Conservation (phyloP, 2,888 invertebrate genomes). For the Scelioninae gen. 2 region DNA sequence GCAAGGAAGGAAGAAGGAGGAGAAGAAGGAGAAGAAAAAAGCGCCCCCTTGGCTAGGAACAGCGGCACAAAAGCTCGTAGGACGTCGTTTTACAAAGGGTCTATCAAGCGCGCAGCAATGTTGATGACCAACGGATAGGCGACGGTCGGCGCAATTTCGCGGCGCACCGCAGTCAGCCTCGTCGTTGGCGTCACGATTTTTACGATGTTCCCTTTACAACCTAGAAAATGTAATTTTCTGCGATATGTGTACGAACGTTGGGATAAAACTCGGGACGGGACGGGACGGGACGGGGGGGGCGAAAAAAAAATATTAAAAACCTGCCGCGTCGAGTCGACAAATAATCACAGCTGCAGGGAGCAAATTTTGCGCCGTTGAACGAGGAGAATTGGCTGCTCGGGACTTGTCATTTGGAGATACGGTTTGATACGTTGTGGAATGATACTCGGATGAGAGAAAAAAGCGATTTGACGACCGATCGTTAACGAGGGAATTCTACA, state of each 20-base stretch:
- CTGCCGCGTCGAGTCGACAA: no score
- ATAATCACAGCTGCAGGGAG: no score
- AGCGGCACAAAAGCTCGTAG: slow-evolving; percentile 70
- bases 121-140: slow-evolving; percentile 72
- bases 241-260: slow-evolving; percentile 64
- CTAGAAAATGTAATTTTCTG: slow-evolving; percentile 73
- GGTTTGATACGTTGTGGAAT: no score
- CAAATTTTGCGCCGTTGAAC: no score
- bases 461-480: no score
- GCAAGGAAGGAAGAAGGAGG: slow-evolving; percentile 41
- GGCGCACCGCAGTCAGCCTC: slow-evolving; percentile 67
- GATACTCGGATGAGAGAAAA: no score
- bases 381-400: no score
- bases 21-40: slow-evolving; percentile 55
- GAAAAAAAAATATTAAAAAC: no score
- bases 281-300: slow-evolving; percentile 31
- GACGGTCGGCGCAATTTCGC: slow-evolving; percentile 70
- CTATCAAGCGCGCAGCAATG: slow-evolving; percentile 72
- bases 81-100: slow-evolving; percentile 74
- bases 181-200: slow-evolving; percentile 71
- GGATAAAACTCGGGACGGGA: slow-evolving; percentile 42
- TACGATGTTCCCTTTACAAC: slow-evolving; percentile 73
- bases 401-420: no score
- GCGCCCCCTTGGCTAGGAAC: slow-evolving; percentile 62
- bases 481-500: no score